Conservation (phyloP, 1,140 invertebrate genomes). For the Drosophila pandora region DNA sequence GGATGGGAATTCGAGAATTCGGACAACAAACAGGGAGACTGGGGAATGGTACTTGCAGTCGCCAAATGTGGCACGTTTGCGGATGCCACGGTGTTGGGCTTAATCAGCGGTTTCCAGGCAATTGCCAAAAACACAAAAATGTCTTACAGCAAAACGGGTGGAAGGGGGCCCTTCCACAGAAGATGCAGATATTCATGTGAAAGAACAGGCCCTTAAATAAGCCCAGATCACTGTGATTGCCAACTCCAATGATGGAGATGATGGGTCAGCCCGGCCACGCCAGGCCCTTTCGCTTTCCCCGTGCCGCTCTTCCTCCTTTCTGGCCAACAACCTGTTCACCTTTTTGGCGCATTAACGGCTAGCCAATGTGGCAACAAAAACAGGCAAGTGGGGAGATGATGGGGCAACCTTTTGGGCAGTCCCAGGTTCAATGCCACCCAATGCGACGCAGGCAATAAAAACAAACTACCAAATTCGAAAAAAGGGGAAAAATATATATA, state of each 20-base stretch:
- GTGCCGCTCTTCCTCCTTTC: background rate
- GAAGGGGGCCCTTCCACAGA: conserved; percentile 20
- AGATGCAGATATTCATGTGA: conserved; percentile 64
- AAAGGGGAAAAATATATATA: conserved; percentile 17
- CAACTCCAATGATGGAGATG: conserved; percentile 25
- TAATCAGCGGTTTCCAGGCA: conserved; percentile 73
- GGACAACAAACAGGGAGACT: conserved; percentile 21
- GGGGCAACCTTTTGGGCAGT: conserved; percentile 34
- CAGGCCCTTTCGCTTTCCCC: conserved; percentile 6
- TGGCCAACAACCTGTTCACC: conserved; percentile 51
- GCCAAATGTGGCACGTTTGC: conserved; percentile 78
- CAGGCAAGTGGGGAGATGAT: conserved; percentile 10
- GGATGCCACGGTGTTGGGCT: conserved; percentile 73
- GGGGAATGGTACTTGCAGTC: conserved; percentile 20
- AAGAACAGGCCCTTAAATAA: conserved; percentile 75
- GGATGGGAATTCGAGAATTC: conserved; percentile 49
- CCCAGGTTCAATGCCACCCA: conserved; percentile 76
- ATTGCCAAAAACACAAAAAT: conserved; percentile 62
- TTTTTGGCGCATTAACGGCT: conserved; percentile 78
- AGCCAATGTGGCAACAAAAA: conserved; percentile 24
- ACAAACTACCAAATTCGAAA: conserved; percentile 72
- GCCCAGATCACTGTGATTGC: conserved; percentile 66
- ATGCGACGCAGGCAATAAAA: conserved; percentile 66
- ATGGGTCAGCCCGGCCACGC: conserved; percentile 12
- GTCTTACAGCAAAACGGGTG: conserved; percentile 23